A percentile compares a stretch with the other conserved stretches of the same genome.
These are phyloP conservation scores for Toxonevra muliebris DNA, from an alignment of 2,888 invertebrate genomes.

Conservation along the genomic window DNA sequence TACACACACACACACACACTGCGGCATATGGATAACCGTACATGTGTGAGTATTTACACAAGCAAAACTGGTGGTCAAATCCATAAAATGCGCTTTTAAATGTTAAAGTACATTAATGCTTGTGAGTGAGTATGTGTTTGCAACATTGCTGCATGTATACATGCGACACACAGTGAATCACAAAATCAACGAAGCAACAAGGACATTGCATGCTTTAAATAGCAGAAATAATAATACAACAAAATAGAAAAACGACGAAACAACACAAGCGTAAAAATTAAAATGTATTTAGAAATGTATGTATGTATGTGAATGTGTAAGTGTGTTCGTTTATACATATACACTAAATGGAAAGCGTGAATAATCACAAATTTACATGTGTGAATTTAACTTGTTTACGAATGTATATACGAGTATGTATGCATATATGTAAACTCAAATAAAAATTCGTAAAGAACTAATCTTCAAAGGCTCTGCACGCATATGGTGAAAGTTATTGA, in stretches of 20 bases:
- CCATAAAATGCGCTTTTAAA: too few relatives aligned
- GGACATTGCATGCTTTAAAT: background rate
- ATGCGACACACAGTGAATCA: slow-evolving; percentile 22
- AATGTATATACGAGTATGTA: too few relatives aligned
- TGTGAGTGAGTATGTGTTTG: too few relatives aligned
- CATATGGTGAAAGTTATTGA: too few relatives aligned
- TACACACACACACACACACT: background rate
- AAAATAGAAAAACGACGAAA: background rate
- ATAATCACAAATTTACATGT: too few relatives aligned
- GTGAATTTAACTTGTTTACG: too few relatives aligned
- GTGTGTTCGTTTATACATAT: slow-evolving; percentile 48
- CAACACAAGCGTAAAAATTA: background rate
- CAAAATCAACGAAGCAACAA: slow-evolving; percentile 11
- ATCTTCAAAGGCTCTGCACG: too few relatives aligned
- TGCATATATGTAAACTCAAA: too few relatives aligned
- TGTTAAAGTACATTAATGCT: too few relatives aligned
- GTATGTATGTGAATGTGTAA: slow-evolving; percentile 33
- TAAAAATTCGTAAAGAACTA: too few relatives aligned
- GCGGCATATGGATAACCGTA: background rate
- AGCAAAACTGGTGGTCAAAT: too few relatives aligned
- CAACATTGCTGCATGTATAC: background rate
- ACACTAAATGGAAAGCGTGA: slow-evolving; percentile 44
- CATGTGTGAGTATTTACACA: background rate
- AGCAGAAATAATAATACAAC: background rate
- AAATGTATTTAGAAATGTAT: background rate